A percentile compares a stretch with the other conserved stretches of the same genome.
phyloP scores from a whole-genome alignment of 2,113 vertebrate species.

The Oreochromis niloticus region DNA sequence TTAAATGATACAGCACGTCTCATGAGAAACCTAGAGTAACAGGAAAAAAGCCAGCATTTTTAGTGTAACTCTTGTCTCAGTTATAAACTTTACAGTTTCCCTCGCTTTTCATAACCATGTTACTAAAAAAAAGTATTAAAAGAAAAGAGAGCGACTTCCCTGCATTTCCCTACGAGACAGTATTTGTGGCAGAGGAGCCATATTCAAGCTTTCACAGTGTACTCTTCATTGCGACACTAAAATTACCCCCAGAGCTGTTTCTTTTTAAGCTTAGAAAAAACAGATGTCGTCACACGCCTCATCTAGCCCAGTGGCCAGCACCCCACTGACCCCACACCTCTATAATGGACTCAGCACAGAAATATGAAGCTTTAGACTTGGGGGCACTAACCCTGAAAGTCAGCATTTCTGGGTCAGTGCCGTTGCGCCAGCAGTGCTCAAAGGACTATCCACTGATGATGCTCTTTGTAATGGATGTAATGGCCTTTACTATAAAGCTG shows the following conservation, averaged over 20 bases:
- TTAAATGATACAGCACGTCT: neutral
- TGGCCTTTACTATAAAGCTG: slow-evolving; percentile 2
- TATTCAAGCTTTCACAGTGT: slow-evolving; percentile 12
- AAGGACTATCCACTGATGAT: slow-evolving; percentile 22
- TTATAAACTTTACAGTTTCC: slow-evolving; percentile 1
- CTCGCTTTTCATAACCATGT: neutral
- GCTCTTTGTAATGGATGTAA: slow-evolving; percentile 33
- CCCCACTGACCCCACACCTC: slow-evolving; percentile 33
- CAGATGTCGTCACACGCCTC: slow-evolving; percentile 18
- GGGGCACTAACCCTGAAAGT: slow-evolving; percentile 45
- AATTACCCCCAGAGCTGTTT: slow-evolving; percentile 21
- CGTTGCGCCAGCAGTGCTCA: neutral
- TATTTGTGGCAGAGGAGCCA: neutral
- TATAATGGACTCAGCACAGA: slow-evolving; percentile 42
- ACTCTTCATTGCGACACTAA: neutral
- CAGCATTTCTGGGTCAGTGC: slow-evolving; percentile 52
- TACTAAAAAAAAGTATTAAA: neutral
- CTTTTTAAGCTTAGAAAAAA: neutral
- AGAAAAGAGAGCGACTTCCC: neutral
- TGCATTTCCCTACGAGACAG: neutral
- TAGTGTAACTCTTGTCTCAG: neutral
- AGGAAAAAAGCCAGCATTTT: neutral
- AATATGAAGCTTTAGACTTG: slow-evolving; percentile 18
- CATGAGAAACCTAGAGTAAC: neutral
- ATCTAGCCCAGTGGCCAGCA: slow-evolving; percentile 11